A percentile compares a stretch with the other conserved stretches of the same genome.
Conservation (phyloP, 2,113 vertebrate species). For the Romanogobio albipinnatus region DNA sequence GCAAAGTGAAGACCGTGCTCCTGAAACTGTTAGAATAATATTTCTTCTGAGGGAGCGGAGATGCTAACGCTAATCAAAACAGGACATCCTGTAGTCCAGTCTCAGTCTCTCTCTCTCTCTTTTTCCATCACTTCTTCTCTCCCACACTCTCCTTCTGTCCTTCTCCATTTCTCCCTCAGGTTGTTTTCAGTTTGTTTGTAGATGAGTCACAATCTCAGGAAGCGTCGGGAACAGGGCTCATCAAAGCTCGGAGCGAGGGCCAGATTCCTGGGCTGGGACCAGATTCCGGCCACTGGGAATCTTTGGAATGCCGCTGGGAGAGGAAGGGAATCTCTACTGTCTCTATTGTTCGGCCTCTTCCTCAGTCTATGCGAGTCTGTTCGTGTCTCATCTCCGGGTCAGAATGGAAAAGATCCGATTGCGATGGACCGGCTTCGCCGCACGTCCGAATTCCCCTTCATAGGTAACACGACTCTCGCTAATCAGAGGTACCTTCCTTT, state of each 20-base stretch:
- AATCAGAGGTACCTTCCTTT: constrained; percentile 49
- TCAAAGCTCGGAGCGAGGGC: constrained; percentile 90
- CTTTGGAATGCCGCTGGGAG: constrained; percentile 89
- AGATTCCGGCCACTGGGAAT: constrained; percentile 76
- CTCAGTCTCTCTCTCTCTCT: constrained; percentile 81
- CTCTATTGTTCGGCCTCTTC: constrained; percentile 97
- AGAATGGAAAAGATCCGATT: constrained; percentile 48
- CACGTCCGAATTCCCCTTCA: constrained; percentile 43
- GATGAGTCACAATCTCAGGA: constrained; percentile 99
- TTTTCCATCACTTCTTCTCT: constrained; percentile 72
- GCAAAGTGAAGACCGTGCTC: constrained; percentile 57
- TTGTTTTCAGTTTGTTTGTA: constrained; percentile 83
- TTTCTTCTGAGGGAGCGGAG: constrained; percentile 91
- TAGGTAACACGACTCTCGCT: constrained; percentile 38
- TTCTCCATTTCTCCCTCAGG: constrained; percentile 30
- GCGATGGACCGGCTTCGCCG: constrained; percentile 63
- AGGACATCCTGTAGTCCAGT: constrained; percentile 95
- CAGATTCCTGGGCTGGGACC: constrained; percentile 84
- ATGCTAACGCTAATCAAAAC: constrained; percentile 99
- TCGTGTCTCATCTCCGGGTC: constrained; percentile 67
- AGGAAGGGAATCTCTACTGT: constrained; percentile 99
- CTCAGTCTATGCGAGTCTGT: constrained; percentile 65
- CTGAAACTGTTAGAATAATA: constrained; percentile 92
- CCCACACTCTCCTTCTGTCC: constrained; percentile 46
- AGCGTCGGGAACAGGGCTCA: constrained; percentile 90